These are phyloP conservation scores for Sciaenops ocellatus DNA, from an alignment of 2,797 vertebrate species.

Conservation along the genomic window DNA sequence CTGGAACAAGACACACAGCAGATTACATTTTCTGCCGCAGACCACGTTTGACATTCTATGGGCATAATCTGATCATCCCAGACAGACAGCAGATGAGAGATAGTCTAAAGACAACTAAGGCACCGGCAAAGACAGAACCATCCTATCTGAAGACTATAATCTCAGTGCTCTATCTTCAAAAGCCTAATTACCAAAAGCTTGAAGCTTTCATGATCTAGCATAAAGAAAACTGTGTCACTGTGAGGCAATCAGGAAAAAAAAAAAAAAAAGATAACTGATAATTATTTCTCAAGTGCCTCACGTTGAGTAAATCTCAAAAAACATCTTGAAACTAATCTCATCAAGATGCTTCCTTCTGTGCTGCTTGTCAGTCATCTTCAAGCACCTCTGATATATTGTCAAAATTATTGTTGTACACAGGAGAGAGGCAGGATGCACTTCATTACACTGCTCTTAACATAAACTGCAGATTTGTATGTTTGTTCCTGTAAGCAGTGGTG, in stretches of 20 bases:
- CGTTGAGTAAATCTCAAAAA: conserved; percentile 45
- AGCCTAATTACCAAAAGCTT: conserved; percentile 55
- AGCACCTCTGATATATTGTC: conserved; percentile 45
- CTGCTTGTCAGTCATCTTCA: conserved; percentile 55
- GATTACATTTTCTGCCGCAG: conserved; percentile 54
- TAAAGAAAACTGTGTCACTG: conserved; percentile 44
- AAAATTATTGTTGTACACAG: conserved; percentile 27
- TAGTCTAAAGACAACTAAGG: conserved; percentile 39
- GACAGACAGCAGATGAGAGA: conserved; percentile 49
- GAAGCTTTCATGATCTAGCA: conserved; percentile 43
- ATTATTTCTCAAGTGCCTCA: conserved; percentile 57
- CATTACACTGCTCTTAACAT: conserved; percentile 39
- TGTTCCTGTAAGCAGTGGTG: background rate
- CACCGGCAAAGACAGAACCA: conserved; percentile 30
- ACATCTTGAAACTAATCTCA: conserved; percentile 49
- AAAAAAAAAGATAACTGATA: conserved; percentile 16
- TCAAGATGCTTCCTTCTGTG: conserved; percentile 52
- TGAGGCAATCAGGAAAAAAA: conserved; percentile 42
- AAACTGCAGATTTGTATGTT: conserved; percentile 21
- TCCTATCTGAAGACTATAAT: conserved; percentile 46
- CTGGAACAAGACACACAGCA: conserved; percentile 39
- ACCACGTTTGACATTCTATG: conserved; percentile 50
- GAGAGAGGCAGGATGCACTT: conserved; percentile 30
- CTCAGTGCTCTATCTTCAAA: conserved; percentile 27
- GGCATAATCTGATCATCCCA: conserved; percentile 59